phyloP scores from a whole-genome alignment of 2,888 invertebrate species.

The Ormyrus nitidulus region DNA sequence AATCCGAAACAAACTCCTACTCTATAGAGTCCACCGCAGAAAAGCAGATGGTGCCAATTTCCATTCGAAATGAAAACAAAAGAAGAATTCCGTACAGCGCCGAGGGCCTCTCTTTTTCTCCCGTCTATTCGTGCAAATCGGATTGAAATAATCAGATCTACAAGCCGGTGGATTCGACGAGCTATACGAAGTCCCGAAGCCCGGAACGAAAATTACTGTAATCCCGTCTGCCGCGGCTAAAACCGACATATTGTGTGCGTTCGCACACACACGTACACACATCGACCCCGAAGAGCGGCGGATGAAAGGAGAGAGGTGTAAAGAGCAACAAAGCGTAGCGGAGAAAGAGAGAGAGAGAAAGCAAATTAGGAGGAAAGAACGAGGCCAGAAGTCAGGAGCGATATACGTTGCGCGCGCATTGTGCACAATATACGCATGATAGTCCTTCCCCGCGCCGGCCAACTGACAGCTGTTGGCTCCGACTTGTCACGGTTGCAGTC shows the following conservation, averaged over 20 bases:
- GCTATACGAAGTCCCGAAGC: constrained; percentile 11
- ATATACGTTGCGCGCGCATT: neutral
- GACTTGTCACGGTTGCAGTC: constrained; percentile 1
- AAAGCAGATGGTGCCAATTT: constrained; percentile 15
- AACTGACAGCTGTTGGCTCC: constrained; percentile 17
- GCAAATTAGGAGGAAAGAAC: neutral
- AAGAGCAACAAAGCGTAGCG: too few species aligned
- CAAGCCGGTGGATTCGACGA: constrained; percentile 5
- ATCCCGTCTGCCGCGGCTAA: neutral
- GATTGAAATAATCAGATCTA: constrained; percentile 35
- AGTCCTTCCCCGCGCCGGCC: neutral
- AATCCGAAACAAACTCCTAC: too few species aligned
- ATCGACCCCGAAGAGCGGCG: neutral
- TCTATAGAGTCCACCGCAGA: too few species aligned
- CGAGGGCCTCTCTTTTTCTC: neutral
- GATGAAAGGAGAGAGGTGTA: neutral
- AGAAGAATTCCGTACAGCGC: neutral
- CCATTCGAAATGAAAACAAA: neutral
- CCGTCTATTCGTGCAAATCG: neutral
- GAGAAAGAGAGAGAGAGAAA: neutral
- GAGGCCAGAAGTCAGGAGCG: neutral
- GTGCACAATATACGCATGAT: neutral
- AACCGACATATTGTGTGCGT: too few species aligned
- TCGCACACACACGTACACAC: too few species aligned
- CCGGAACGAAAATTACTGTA: constrained; percentile 32